phyloP scores from a whole-genome alignment of 2,797 vertebrate species.

The Lagorchestes hirsutus region DNA sequence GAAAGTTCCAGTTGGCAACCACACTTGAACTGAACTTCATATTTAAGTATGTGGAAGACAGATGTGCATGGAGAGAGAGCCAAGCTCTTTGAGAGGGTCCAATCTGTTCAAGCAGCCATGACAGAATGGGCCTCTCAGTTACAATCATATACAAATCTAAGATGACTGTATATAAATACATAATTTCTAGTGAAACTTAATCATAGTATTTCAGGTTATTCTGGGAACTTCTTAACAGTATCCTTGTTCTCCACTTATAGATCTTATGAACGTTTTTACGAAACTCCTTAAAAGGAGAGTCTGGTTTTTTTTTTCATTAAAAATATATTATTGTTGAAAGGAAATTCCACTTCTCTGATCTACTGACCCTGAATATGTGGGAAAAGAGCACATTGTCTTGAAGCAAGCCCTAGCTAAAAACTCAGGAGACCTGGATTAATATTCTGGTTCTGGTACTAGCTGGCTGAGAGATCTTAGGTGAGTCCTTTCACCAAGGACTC shows the following conservation, averaged over 20 bases:
- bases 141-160: neutral
- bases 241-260: conserved; percentile 12
- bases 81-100: neutral
- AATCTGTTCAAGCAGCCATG: neutral
- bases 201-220: conserved; percentile 14
- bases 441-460: neutral
- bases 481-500: neutral
- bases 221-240: neutral
- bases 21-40: neutral
- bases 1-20: neutral
- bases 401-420: neutral
- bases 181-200: conserved; percentile 18
- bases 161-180: neutral
- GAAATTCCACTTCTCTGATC: neutral
- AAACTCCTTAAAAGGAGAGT: neutral
- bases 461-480: neutral
- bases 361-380: neutral
- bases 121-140: neutral
- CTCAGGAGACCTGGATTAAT: neutral
- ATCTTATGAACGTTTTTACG: neutral
- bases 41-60: neutral
- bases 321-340: neutral
- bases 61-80: neutral
- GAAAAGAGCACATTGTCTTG: neutral
- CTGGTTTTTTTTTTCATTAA: neutral